Base-by-base conservation (phyloP, 2,888 invertebrate species). In the Trichopria drosophilae region DNA sequence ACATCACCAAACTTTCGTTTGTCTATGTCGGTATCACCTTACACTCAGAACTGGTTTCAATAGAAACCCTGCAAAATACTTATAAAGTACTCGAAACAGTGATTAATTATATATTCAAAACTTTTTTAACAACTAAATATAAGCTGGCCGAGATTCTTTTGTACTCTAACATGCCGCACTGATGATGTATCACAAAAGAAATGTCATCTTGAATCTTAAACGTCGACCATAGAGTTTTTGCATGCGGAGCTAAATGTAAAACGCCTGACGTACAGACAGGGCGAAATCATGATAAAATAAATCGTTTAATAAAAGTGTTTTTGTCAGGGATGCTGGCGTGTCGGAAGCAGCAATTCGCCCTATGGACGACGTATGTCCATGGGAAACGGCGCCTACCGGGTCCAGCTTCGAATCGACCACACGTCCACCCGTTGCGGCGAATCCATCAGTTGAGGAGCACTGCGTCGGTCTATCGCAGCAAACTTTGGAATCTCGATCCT, bases 321-420 rank as follows among this genome's bases (percentile, higher is more conserved):
- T 72, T 72, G 67, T 66, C 69, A 75, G 72, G 70, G 71, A 72
- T 73, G 72, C 67, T 69, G 72, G 68, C 59, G 63, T 53, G 54
- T 58, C 69, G 66, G 72, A 69, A 58, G 62, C 61, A 58, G 61
- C 64, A 62, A 63, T 60, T 70, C 74, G 68, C 67, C 71, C 71
- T 65, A 68, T 68, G 62, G 80, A 81, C 74, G 82, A 82, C 62
- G 79, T 82, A 20, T 83, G 82, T 63, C 83, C 83, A 9, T 83
- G 83, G 82, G 82, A 79, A 55, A 59, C 69, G 53, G 72, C 29
- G 62, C 72, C 58, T 55, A 69, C 69, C 60, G 52, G 68, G 66
- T 35, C 53, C 61, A 59, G 54, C 58, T 41, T 37, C 49, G 49
- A 61, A 23, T n/a, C n/a, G n/a, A n/a, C n/a, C n/a, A n/a, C n/a